Conservation (phyloP, 2,113 vertebrate species). For the Crotalus horridus region DNA sequence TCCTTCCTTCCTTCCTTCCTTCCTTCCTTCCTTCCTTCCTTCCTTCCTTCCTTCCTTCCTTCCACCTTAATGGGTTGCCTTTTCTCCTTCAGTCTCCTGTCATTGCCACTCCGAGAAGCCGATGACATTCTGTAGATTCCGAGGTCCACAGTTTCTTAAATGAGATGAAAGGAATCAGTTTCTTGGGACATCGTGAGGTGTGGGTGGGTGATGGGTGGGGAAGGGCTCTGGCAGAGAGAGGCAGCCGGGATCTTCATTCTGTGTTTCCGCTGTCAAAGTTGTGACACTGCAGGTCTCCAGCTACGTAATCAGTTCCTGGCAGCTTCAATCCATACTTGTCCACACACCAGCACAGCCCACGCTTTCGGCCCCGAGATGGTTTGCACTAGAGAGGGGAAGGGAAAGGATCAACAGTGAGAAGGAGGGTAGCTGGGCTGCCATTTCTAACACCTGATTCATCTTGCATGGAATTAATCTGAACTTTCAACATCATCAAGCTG, state of each 20-base stretch:
- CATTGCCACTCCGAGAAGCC: constrained; percentile 53
- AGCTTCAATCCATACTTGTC: constrained; percentile 96
- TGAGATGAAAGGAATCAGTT: constrained; percentile 77
- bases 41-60: background rate
- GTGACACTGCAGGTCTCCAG: constrained; percentile 93
- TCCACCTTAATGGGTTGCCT: background rate
- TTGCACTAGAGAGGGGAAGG: constrained; percentile 80
- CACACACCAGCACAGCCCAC: constrained; percentile 97
- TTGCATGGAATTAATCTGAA: background rate
- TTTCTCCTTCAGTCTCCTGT: constrained; percentile 60
- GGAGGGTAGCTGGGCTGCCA: too few species aligned
- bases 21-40: background rate
- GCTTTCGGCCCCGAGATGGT: constrained; percentile 93
- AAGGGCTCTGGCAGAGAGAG: constrained; percentile 35
- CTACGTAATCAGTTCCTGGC: constrained; percentile 89
- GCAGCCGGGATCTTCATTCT: constrained; percentile 77
- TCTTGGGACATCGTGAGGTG: constrained; percentile 66
- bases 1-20: background rate
- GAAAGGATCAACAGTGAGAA: background rate
- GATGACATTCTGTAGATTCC: constrained; percentile 70
- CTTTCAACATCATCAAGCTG: background rate
- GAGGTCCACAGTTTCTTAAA: constrained; percentile 78
- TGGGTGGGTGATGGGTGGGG: constrained; percentile 62
- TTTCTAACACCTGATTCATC: background rate
- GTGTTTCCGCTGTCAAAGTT: constrained; percentile 90